Conservation (phyloP, 2,797 vertebrate species). For the Vultur gryphus region DNA sequence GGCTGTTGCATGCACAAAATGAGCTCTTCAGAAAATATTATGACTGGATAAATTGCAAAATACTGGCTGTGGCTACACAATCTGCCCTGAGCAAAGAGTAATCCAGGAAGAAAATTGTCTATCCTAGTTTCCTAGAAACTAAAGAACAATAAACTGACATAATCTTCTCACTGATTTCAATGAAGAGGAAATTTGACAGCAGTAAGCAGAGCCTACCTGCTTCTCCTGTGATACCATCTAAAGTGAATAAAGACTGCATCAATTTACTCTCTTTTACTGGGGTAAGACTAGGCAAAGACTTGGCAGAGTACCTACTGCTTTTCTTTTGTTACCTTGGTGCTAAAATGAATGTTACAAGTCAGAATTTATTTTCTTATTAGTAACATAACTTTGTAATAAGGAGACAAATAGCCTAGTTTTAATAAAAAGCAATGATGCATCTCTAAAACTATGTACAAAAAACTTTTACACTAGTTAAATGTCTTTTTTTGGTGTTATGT, state of each 20-base stretch:
- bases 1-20: background rate
- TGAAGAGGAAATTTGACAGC: background rate
- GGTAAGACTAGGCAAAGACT: background rate
- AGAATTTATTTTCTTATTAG: background rate
- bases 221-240: background rate
- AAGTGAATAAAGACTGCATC: background rate
- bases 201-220: background rate
- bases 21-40: background rate
- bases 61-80: background rate
- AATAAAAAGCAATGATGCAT: background rate
- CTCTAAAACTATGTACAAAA: background rate
- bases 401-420: background rate
- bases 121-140: background rate
- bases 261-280: background rate
- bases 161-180: background rate
- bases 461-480: background rate
- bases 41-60: background rate
- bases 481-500: background rate
- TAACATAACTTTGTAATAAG: background rate
- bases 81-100: background rate
- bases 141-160: background rate
- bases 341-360: background rate
- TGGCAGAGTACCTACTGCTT: background rate
- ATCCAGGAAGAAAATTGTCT: background rate
- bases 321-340: background rate